A percentile compares a stretch with the other conserved stretches of the same genome.
Evolutionary conservation across 2,797 vertebrate genomes (phyloP).

Genomic region (Geotrypetes seraphini): DNA sequence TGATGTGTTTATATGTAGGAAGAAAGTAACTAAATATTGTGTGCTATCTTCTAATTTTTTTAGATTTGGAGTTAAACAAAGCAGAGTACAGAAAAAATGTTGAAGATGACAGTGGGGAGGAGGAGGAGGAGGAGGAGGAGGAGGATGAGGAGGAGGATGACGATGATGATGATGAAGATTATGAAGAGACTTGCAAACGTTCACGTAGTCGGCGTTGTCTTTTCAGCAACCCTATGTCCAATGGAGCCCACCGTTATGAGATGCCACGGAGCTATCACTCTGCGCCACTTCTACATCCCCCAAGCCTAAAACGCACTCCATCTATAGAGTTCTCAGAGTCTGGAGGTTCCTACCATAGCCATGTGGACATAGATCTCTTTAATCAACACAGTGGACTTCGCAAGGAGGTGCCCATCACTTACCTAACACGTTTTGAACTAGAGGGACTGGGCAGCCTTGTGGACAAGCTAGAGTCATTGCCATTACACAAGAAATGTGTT

Average conservation of each 20-base stretch:
- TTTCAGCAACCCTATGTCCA: constrained; percentile 56
- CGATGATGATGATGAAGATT: too few species aligned
- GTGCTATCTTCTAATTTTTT: too few species aligned
- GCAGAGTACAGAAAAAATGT: constrained; percentile 50
- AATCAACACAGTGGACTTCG: too few species aligned
- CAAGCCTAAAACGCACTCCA: constrained; percentile 48
- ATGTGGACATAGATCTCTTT: too few species aligned
- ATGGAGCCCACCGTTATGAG: constrained; percentile 52
- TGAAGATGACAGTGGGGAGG: too few species aligned
- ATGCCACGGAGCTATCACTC: constrained; percentile 47
- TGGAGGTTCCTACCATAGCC: constrained; percentile 54
- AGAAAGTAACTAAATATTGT: too few species aligned
- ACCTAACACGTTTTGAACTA: constrained; percentile 82
- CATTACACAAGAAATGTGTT: constrained; percentile 86
- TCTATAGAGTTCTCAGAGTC: constrained; percentile 52
- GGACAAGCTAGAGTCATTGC: constrained; percentile 85
- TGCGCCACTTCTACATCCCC: too few species aligned
- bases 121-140: constrained; percentile 22
- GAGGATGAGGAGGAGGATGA: constrained; percentile 42
- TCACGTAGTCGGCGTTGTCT: constrained; percentile 40
- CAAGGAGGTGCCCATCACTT: background rate
- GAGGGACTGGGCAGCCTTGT: constrained; percentile 87
- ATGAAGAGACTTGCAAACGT: too few species aligned
- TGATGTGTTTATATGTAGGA: too few species aligned
- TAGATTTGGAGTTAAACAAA: constrained; percentile 76